phyloP scores from a whole-genome alignment of 2,113 vertebrate genomes.

The Phoenicopterus ruber region DNA sequence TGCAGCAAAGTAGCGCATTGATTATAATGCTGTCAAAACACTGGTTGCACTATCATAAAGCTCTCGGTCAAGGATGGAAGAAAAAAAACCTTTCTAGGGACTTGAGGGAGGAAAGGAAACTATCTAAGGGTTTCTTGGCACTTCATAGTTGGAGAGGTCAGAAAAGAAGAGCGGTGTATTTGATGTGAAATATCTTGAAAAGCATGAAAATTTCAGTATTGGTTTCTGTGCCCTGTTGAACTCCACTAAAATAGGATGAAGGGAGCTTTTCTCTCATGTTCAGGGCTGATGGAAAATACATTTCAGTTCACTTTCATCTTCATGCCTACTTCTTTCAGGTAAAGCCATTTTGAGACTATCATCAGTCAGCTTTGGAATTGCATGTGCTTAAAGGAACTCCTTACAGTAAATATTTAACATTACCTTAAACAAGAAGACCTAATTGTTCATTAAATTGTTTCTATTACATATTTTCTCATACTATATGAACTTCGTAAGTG shows the following conservation, averaged over 20 bases:
- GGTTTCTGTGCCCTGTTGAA: slow-evolving; percentile 23
- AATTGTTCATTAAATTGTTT: neutral
- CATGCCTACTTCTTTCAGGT: neutral
- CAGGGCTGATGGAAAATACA: neutral
- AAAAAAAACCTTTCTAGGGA: neutral
- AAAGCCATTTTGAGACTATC: neutral
- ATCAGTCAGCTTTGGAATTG: neutral
- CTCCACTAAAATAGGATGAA: neutral
- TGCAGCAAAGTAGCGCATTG: fast-evolving
- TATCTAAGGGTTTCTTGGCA: neutral
- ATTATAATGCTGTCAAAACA: neutral
- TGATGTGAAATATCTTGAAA: slow-evolving; percentile 25
- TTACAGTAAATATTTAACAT: neutral
- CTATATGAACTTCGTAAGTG: neutral
- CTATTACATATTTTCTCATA: neutral
- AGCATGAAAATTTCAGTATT: neutral
- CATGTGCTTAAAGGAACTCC: neutral
- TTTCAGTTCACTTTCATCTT: neutral
- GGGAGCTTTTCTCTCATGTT: neutral
- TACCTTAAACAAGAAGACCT: neutral
- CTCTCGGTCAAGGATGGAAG: neutral
- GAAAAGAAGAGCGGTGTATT: neutral
- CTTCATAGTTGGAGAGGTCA: neutral
- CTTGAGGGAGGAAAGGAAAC: neutral
- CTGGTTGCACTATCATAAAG: neutral